Conservation (phyloP, 2,113 vertebrate species). For the Peromyscus maniculatus region DNA sequence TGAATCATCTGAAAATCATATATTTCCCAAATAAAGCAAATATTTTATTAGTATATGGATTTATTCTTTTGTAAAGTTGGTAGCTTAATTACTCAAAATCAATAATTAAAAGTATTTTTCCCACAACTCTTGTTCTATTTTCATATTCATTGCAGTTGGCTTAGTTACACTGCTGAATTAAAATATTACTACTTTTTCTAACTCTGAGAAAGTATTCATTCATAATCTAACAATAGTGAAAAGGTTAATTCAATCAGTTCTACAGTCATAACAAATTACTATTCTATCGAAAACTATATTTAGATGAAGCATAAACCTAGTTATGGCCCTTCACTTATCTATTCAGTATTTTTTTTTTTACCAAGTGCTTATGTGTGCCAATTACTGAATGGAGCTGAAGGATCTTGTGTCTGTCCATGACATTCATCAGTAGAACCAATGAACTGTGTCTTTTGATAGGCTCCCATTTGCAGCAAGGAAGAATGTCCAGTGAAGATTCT, state of each 20-base stretch:
- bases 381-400: neutral
- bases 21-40: conserved; percentile 8
- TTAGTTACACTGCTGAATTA: conserved; percentile 58
- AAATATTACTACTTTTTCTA: conserved; percentile 5
- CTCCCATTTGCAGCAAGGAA: neutral
- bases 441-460: neutral
- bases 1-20: conserved; percentile 15
- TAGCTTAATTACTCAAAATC: conserved; percentile 57
- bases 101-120: conserved; percentile 37
- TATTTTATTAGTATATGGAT: conserved; percentile 31
- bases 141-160: conserved; percentile 9
- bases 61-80: conserved; percentile 11
- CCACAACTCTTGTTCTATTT: conserved; percentile 40
- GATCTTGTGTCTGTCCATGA: neutral
- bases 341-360: conserved; percentile 57
- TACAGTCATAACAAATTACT: conserved; percentile 47
- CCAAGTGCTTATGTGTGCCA: neutral
- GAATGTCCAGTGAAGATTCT: neutral
- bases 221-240: conserved; percentile 59
- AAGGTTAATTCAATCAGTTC: conserved; percentile 34
- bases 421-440: neutral
- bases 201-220: conserved; percentile 12
- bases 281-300: conserved; percentile 33
- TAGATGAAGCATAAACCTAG: neutral
- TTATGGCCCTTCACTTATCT: conserved; percentile 37